Evolutionary conservation across 1,140 invertebrate genomes (phyloP).

Genomic region (Caenorhabditis briggsae): DNA sequence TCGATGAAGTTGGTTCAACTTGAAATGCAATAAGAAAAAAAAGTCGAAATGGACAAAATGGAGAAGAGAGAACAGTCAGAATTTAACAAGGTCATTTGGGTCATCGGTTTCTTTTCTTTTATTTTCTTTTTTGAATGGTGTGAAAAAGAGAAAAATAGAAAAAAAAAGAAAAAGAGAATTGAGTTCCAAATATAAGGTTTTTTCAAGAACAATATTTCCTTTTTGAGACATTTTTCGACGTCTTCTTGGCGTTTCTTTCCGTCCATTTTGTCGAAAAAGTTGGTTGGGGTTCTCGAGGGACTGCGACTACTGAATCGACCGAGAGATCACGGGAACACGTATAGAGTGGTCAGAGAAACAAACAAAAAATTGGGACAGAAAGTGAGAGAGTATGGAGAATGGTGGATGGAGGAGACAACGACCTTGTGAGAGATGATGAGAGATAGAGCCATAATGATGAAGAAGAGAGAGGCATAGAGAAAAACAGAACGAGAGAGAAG

Average conservation of each 20-base stretch:
- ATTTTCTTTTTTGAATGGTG: background rate
- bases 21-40: too few species aligned
- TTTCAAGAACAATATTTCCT: background rate
- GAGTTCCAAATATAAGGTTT: background rate
- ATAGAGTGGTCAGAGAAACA: background rate
- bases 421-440: background rate
- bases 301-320: background rate
- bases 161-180: background rate
- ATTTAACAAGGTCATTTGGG: too few species aligned
- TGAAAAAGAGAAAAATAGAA: background rate
- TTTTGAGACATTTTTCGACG: background rate
- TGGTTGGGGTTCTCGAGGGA: slow-evolving; percentile 20
- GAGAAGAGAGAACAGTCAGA: too few species aligned
- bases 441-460: background rate
- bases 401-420: background rate
- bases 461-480: background rate
- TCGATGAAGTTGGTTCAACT: too few species aligned
- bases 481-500: background rate
- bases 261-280: background rate
- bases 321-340: slow-evolving; percentile 14
- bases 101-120: too few species aligned
- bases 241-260: slow-evolving; percentile 32
- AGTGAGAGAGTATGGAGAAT: background rate
- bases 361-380: slow-evolving; percentile 28
- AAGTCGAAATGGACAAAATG: too few species aligned